Percentiles rank a stretch among this genome's conserved stretches.
These are phyloP conservation scores for Aphrophora alni DNA, from an alignment of 2,888 invertebrate genomes.

Conservation along the genomic window DNA sequence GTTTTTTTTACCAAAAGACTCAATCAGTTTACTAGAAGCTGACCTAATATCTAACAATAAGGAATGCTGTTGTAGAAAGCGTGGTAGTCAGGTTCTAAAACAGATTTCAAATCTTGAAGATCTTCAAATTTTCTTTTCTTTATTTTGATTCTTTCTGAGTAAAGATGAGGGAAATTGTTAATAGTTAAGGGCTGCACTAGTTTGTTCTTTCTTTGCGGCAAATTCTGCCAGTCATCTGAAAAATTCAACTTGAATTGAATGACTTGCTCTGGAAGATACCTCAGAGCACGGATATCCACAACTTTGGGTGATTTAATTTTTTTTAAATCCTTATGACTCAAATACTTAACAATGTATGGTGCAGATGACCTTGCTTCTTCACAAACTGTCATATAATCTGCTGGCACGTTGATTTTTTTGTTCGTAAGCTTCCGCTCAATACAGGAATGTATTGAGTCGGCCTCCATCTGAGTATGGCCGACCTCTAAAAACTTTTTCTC, in stretches of 20 bases:
- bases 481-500: no score
- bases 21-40: no score
- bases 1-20: no score
- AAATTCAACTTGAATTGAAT: constrained; percentile 22
- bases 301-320: constrained; percentile 12
- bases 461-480: no score
- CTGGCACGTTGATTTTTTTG: constrained; percentile 28
- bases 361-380: constrained; percentile 15
- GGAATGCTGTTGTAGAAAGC: constrained; percentile 21
- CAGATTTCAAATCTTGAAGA: constrained; percentile 19
- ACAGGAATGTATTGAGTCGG: no score
- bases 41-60: neutral
- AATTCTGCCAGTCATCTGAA: constrained; percentile 19
- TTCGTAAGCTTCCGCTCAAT: no score
- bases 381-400: constrained; percentile 23
- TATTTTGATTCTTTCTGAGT: constrained; percentile 19
- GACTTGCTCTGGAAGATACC: constrained; percentile 10
- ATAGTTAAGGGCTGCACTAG: neutral
- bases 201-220: constrained; percentile 19
- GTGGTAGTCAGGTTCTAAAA: constrained; percentile 10
- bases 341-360: constrained; percentile 17
- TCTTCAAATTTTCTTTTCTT: constrained; percentile 24
- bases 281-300: constrained; percentile 17
- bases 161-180: neutral
- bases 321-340: constrained; percentile 20